Conservation (phyloP, 2,888 invertebrate species). For the Tenodera sinensis region DNA sequence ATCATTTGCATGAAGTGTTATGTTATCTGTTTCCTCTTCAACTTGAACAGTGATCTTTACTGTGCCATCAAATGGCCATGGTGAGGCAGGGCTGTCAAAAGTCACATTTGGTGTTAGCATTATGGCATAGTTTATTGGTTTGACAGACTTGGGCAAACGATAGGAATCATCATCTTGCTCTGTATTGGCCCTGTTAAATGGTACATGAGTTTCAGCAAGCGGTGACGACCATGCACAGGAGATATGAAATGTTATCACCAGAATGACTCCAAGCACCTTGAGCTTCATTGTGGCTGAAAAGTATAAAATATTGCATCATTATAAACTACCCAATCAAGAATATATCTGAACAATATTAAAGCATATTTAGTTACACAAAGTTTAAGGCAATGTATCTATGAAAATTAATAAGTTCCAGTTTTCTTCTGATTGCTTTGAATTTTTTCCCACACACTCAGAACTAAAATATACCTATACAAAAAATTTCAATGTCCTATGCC, state of each 20-base stretch:
- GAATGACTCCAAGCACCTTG: background rate
- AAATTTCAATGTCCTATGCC: too few species aligned
- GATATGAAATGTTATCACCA: background rate
- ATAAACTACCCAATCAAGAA: background rate
- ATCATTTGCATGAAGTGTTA: conserved; percentile 49
- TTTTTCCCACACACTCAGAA: too few species aligned
- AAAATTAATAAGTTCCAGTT: too few species aligned
- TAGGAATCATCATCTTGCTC: background rate
- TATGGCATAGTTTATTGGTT: background rate
- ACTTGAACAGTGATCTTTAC: conserved; percentile 48
- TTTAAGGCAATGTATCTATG: too few species aligned
- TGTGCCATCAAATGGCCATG: conserved; percentile 24
- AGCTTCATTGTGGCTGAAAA: background rate
- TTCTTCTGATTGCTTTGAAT: too few species aligned
- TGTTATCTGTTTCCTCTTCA: conserved; percentile 38
- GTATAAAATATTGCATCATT: background rate
- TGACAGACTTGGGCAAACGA: background rate
- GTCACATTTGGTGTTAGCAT: background rate
- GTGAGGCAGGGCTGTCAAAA: background rate
- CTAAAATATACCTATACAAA: too few species aligned
- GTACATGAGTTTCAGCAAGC: background rate
- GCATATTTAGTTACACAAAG: too few species aligned
- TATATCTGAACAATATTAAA: background rate
- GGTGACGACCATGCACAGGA: background rate
- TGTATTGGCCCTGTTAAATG: background rate